These are phyloP conservation scores for Pantherophis guttatus DNA, from an alignment of 2,113 vertebrate genomes.

Conservation along the genomic window DNA sequence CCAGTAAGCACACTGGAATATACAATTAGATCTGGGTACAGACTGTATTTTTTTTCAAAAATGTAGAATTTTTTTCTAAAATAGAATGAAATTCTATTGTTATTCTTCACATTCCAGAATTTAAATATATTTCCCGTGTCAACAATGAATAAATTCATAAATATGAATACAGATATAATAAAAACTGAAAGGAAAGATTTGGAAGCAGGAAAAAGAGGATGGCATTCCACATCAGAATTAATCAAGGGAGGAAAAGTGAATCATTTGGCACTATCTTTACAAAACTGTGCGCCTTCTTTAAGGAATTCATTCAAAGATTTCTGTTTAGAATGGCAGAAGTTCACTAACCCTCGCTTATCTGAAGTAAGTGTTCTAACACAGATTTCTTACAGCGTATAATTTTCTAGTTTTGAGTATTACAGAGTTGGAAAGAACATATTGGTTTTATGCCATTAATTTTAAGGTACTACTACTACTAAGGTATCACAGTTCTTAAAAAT, in stretches of 20 bases:
- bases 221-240: conserved; percentile 63
- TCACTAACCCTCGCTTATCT: conserved; percentile 74
- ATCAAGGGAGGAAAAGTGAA: conserved; percentile 42
- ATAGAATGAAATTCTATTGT: background rate
- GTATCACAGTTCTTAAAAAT: background rate
- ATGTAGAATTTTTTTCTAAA: background rate
- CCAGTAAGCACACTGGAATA: background rate
- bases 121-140: conserved; percentile 71
- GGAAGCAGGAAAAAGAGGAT: conserved; percentile 61
- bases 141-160: conserved; percentile 33
- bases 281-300: conserved; percentile 52
- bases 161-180: conserved; percentile 47
- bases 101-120: conserved; percentile 56
- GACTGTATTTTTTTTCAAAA: background rate
- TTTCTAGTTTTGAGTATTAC: conserved; percentile 6
- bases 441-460: background rate
- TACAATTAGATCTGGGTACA: background rate
- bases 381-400: background rate
- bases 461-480: background rate
- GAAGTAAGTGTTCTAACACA: conserved; percentile 67
- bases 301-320: conserved; percentile 62
- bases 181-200: conserved; percentile 67
- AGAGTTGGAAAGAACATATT: background rate
- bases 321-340: conserved; percentile 76
- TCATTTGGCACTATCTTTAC: background rate